These are phyloP conservation scores for Aphidoletes aphidimyza DNA, from an alignment of 2,888 invertebrate species.

Conservation along the genomic window DNA sequence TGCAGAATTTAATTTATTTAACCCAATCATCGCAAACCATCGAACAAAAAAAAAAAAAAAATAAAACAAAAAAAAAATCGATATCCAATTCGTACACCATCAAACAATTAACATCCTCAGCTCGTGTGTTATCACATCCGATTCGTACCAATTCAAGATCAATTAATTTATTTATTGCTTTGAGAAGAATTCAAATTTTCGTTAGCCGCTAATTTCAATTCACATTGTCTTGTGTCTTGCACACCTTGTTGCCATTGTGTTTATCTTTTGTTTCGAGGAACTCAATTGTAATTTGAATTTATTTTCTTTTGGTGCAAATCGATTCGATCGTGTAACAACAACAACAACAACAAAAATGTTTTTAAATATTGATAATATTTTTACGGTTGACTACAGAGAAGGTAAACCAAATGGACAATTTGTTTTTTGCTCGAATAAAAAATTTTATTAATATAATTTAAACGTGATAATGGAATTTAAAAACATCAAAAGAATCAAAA, in stretches of 20 bases:
- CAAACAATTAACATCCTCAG: background rate
- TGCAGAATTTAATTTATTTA: background rate
- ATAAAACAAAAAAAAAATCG: background rate
- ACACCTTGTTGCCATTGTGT: background rate
- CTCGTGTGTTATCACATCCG: background rate
- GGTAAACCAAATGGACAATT: background rate
- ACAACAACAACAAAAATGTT: too few species aligned
- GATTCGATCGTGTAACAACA: too few species aligned
- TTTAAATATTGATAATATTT: constrained; percentile 47
- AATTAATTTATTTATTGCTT: background rate
- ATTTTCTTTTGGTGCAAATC: background rate
- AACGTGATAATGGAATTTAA: background rate
- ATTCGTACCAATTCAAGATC: constrained; percentile 27
- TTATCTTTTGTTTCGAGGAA: background rate
- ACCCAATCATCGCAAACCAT: background rate
- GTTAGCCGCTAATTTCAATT: background rate
- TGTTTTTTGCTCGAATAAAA: background rate
- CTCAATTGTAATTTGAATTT: background rate
- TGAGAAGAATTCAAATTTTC: too few species aligned
- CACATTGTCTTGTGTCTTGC: background rate
- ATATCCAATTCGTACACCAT: background rate
- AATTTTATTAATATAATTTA: background rate
- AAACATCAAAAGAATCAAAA: background rate
- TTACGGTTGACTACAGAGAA: constrained; percentile 4
- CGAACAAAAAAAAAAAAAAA: too few species aligned